A percentile compares a stretch with the other conserved stretches of the same genome.
Evolutionary conservation across 2,113 vertebrate genomes (phyloP).

Genomic region (Oceanodroma tethys): DNA sequence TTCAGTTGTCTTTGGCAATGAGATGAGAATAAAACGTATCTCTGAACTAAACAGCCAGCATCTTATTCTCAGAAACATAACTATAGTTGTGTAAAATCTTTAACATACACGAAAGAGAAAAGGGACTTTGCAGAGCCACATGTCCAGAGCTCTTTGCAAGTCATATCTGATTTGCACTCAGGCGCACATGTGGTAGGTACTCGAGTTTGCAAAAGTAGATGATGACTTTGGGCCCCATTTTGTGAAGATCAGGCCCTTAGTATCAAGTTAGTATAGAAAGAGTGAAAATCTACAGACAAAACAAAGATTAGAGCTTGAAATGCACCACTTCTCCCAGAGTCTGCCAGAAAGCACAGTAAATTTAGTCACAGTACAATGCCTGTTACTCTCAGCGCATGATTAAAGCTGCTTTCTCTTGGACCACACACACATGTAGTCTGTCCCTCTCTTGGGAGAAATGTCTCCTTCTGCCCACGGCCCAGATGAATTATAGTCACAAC

Average conservation of each 20-base stretch:
- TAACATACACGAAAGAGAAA: background rate
- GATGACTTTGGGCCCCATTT: constrained; percentile 4
- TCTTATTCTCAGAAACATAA: constrained; percentile 3
- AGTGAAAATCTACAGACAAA: constrained; percentile 60
- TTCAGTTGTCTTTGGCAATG: constrained; percentile 9
- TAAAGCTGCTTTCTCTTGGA: constrained; percentile 55
- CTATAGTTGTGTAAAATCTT: background rate
- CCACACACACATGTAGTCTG: constrained; percentile 58
- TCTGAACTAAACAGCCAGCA: background rate
- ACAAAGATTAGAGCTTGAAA: constrained; percentile 54
- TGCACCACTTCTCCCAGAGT: background rate
- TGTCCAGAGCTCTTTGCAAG: background rate
- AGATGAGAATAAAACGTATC: background rate
- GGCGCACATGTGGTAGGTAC: background rate
- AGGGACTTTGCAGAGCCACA: background rate
- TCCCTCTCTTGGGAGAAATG: constrained; percentile 38
- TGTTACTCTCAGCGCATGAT: constrained; percentile 37
- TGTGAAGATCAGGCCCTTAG: background rate
- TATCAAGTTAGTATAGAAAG: background rate
- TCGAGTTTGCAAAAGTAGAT: background rate
- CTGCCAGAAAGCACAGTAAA: constrained; percentile 49
- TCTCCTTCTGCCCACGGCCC: constrained; percentile 33
- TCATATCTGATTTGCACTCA: background rate
- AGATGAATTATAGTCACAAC: constrained; percentile 39
- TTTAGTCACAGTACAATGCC: constrained; percentile 58